Base-by-base conservation (phyloP, 2,113 vertebrate species). In the Lampris megalopsis region DNA sequence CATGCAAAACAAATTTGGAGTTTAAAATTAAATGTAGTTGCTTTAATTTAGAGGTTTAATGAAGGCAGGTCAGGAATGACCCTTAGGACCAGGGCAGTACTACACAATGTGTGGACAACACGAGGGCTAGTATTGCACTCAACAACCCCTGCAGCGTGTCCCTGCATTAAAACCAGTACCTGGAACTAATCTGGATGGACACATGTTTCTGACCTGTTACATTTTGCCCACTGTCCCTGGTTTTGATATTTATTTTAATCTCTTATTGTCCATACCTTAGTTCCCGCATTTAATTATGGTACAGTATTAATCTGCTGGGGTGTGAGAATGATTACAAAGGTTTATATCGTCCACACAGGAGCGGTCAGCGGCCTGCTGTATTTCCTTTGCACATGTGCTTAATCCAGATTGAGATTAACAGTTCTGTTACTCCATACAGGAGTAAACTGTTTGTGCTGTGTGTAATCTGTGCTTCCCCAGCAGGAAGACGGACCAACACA, bases 351-450 rank as follows among this genome's bases (percentile, higher is more conserved):
- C 42, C 10, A n/a, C 36, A 5, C 13, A 43, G 38, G 10, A 45
- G 10, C 57, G 59, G 37, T 60, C 35, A 50, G 50, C 65, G 13
- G 10, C 40, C 40, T 40, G 40, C 48, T 71, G 61, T 76, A 71
- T 72, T 71, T 80, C 63, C 45, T 84, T 54, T 69, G 37, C 63
- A 79, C 56, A 83, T 79, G 80, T 49, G 48, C 11, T 66, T 86
- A 84, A 86, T 86, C 86, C 81, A 65, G 65, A 49, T n/a, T 43
- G 76, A 64, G 79, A 88, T 86, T 70, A 82, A 68, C 49, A 66
- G 67, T 50, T 77, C 7, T 9, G 41, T 70, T 49, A 50, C 61
- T 57, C 60, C 53, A 59, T 58, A 58, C 64, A 69, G 73, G 56
- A 80, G 64, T 77, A 38, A 58, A 47, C 41, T 41, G 37, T 7